Base-by-base conservation (phyloP, 2,113 vertebrate species). In the Chauna torquata region DNA sequence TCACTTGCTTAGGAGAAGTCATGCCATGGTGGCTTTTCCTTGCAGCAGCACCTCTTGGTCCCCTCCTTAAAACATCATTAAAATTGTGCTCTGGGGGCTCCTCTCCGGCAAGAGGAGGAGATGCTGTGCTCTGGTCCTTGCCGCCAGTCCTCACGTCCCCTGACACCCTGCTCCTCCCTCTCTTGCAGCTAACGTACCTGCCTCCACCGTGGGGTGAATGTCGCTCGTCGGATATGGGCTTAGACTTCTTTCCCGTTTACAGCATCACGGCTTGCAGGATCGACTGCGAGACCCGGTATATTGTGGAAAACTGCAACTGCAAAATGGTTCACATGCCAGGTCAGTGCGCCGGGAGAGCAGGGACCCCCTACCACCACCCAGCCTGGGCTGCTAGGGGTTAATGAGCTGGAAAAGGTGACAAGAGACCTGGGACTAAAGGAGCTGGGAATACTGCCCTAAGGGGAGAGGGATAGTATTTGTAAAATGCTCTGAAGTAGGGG, bases 321-420 rank as follows among this genome's bases (percentile, higher is more conserved):
- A 99, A 98, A 88, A 99, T 99, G 99, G 99, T 99, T 34, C 99
- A 99, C 97, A 99, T 99, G 99, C 99, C 99, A 78, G 99, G 99
- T 99, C 64, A 93, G 98, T 94, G 30, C 2, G 28, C 20, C 0
- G 2, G 6, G 38, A 62, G 8, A 3, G 13, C 10, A 7, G 42
- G 57, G 59, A 11, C 34, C 12, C 12, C n/a, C 20, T 34, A 9
- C 58, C 20, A 36, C 57, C 32, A 8, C 11, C 38, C 25, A 19
- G 19, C 44, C 8, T 23, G 11, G 36, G 11, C 28, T 24, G 1
- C 4, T 28, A 42, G 34, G 64, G 82, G n/a, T 44, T 68, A 72
- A 42, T 0, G 2, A 54, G 58, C 65, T 42, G 38, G 40, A 20
- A 32, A 16, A 14, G 25, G 44, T 47, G 14, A 27, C 24, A 20